A percentile compares a stretch with the other conserved stretches of the same genome.
Conservation (phyloP, 2,888 invertebrate species). For the Boloria euphrosyne region DNA sequence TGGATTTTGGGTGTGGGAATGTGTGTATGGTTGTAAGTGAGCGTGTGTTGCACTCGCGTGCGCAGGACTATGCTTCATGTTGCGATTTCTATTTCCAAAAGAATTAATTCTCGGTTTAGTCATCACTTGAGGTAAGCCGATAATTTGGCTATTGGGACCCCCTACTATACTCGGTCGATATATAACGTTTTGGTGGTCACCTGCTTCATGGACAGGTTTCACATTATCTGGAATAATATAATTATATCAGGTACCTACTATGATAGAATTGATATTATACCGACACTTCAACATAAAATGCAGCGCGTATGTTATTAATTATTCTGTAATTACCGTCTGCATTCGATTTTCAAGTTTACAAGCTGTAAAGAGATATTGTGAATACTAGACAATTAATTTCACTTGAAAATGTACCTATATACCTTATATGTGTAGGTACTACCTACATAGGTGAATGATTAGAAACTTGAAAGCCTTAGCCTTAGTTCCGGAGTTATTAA, state of each 20-base stretch:
- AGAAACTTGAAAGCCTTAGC: slow-evolving; percentile 28
- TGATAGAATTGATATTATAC: neutral
- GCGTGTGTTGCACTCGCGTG: slow-evolving; percentile 9
- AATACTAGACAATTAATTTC: no score
- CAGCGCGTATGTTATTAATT: no score
- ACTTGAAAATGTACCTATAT: no score
- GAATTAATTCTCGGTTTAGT: slow-evolving; percentile 46
- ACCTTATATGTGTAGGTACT: no score
- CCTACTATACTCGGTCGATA: slow-evolving; percentile 66
- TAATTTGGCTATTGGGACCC: slow-evolving; percentile 58
- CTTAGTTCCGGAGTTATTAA: slow-evolving; percentile 25
- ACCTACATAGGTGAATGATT: neutral
- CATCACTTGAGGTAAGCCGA: slow-evolving; percentile 58
- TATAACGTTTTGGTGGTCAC: slow-evolving; percentile 48
- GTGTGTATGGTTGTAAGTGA: slow-evolving; percentile 1
- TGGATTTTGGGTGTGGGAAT: slow-evolving; percentile 36
- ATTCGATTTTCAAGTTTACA: no score
- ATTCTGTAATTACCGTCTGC: no score
- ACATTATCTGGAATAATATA: slow-evolving; percentile 53
- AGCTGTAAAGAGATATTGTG: no score
- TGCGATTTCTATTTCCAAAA: slow-evolving; percentile 37
- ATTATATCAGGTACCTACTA: neutral
- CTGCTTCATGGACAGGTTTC: slow-evolving; percentile 69
- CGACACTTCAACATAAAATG: neutral
- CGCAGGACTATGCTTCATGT: slow-evolving; percentile 25